These are phyloP conservation scores for Dorcus hopei DNA, from an alignment of 2,888 invertebrate genomes.

Conservation along the genomic window DNA sequence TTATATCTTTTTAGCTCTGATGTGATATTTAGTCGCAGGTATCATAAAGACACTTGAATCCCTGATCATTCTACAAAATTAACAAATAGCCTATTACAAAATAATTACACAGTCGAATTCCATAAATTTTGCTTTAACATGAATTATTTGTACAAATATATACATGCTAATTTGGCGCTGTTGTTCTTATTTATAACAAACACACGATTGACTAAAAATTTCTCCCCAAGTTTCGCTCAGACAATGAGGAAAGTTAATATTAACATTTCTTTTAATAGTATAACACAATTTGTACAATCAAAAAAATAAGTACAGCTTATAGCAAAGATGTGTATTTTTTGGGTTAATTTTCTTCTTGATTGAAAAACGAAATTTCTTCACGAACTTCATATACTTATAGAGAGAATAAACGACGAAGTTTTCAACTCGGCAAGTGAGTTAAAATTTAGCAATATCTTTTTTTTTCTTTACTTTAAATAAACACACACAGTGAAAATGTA, in stretches of 20 bases:
- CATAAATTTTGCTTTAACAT: too few species aligned
- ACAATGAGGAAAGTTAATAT: constrained; percentile 37
- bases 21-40: too few species aligned
- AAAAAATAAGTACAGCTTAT: constrained; percentile 68
- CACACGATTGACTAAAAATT: too few species aligned
- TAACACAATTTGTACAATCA: constrained; percentile 70
- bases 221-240: constrained; percentile 28
- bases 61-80: too few species aligned
- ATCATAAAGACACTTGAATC: too few species aligned
- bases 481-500: constrained; percentile 39
- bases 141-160: constrained; percentile 35
- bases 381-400: too few species aligned
- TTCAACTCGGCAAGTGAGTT: constrained; percentile 32
- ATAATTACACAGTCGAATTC: too few species aligned
- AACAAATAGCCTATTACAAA: too few species aligned
- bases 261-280: constrained; percentile 35
- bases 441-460: constrained; percentile 43
- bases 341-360: constrained; percentile 35
- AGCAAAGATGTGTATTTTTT: constrained; percentile 58
- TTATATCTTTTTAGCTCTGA: too few species aligned
- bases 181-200: background rate
- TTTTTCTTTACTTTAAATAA: constrained; percentile 36
- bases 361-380: constrained; percentile 3
- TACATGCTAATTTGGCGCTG: constrained; percentile 19
- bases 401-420: constrained; percentile 30